Evolutionary conservation across 2,888 invertebrate genomes (phyloP).

Genomic region (Sinhomidia bicolor): DNA sequence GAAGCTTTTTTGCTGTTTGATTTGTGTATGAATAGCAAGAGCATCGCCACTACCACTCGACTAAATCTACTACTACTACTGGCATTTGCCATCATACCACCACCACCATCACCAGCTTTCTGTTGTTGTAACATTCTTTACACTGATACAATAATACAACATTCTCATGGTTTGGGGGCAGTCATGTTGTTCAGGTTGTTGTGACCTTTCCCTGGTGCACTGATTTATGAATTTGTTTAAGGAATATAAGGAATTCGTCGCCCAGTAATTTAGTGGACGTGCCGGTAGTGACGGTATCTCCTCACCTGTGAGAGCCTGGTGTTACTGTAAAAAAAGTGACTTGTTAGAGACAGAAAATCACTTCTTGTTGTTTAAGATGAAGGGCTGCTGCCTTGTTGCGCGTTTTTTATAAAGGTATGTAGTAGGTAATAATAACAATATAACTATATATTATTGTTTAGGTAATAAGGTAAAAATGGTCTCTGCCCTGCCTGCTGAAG

Average conservation of each 20-base stretch:
- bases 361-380: conserved; percentile 54
- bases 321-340: conserved; percentile 44
- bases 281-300: conserved; percentile 79
- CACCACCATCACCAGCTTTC: conserved; percentile 2
- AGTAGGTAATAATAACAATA: background rate
- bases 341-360: conserved; percentile 67
- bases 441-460: conserved; percentile 39
- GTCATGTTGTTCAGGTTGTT: conserved; percentile 74
- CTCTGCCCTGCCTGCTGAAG: conserved; percentile 60
- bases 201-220: conserved; percentile 79
- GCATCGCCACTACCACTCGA: no score
- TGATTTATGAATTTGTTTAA: conserved; percentile 80
- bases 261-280: conserved; percentile 80
- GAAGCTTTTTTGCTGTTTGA: conserved; percentile 52
- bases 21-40: conserved; percentile 51
- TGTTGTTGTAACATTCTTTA: conserved; percentile 50
- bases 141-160: conserved; percentile 10
- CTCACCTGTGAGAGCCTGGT: conserved; percentile 69
- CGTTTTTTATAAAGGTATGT: background rate
- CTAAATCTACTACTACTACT: no score
- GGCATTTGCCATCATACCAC: background rate
- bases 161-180: conserved; percentile 68
- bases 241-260: conserved; percentile 79
- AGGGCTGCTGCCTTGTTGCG: conserved; percentile 51
- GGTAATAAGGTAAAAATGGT: conserved; percentile 59